Percentiles rank a stretch among this genome's conserved stretches.
Conservation (phyloP, 2,113 vertebrate genomes). For the Syngnathoides biaculeatus region DNA sequence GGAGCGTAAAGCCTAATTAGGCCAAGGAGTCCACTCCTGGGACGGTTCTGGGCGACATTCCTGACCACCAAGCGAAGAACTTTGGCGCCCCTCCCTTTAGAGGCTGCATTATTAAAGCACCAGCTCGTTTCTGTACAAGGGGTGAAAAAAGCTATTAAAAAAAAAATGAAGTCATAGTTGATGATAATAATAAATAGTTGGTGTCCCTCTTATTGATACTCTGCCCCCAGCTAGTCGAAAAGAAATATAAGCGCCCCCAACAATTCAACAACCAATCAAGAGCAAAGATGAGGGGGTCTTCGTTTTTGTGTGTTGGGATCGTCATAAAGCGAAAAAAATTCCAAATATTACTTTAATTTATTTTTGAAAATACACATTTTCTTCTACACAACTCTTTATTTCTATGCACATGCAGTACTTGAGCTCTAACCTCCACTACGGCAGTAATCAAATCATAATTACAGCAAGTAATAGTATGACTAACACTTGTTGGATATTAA, state of each 20-base stretch:
- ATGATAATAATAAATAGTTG: neutral
- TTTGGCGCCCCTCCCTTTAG: constrained; percentile 16
- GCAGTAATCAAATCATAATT: too few species aligned
- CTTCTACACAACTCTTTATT: too few species aligned
- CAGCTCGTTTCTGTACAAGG: constrained; percentile 25
- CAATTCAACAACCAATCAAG: neutral
- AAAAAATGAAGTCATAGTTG: neutral
- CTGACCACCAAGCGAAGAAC: constrained; percentile 52
- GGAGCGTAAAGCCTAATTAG: constrained; percentile 69
- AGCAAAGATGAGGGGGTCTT: too few species aligned
- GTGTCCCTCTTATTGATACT: neutral
- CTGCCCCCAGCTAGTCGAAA: neutral
- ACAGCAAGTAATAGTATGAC: too few species aligned
- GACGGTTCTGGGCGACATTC: constrained; percentile 57
- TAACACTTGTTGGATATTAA: too few species aligned
- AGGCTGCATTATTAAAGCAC: constrained; percentile 61
- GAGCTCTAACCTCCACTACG: too few species aligned
- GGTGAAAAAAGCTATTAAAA: neutral
- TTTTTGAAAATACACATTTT: too few species aligned
- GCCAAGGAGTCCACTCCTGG: constrained; percentile 61
- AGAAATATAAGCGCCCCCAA: neutral
- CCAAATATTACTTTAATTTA: too few species aligned
- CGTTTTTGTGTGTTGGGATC: too few species aligned
- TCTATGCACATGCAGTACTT: too few species aligned
- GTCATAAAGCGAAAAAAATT: too few species aligned